These are phyloP conservation scores for Caenorhabditis sinica DNA, from an alignment of 2,888 invertebrate species.

Conservation along the genomic window DNA sequence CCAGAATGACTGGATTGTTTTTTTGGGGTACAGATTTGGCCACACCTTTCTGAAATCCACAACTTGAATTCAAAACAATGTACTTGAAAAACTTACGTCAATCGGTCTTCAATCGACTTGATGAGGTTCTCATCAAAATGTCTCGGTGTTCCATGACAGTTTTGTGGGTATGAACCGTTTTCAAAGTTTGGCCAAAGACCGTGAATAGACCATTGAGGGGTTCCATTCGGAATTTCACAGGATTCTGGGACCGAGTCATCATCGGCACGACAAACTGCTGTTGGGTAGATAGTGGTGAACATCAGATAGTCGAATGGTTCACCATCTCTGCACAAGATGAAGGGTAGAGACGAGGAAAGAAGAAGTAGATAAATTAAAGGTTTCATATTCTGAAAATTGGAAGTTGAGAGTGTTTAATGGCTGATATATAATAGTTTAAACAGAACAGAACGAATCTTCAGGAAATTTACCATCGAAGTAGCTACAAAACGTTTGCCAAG, in stretches of 20 bases:
- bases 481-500: too few species aligned
- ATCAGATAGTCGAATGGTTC: constrained; percentile 72
- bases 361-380: constrained; percentile 3
- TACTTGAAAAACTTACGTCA: constrained; percentile 61
- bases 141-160: constrained; percentile 64
- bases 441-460: too few species aligned
- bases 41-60: constrained; percentile 58
- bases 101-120: constrained; percentile 55
- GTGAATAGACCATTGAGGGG: constrained; percentile 72
- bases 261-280: constrained; percentile 74
- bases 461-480: too few species aligned
- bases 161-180: constrained; percentile 72
- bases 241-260: constrained; percentile 71
- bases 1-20: constrained; percentile 69
- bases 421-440: too few species aligned
- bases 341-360: not conserved
- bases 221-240: constrained; percentile 71
- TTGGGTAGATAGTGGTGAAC: constrained; percentile 72
- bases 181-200: constrained; percentile 75
- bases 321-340: constrained; percentile 15
- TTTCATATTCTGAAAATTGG: constrained; percentile 17
- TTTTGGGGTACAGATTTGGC: constrained; percentile 73
- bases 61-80: not conserved
- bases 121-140: constrained; percentile 69
- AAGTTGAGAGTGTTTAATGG: too few species aligned